phyloP scores from a whole-genome alignment of 2,888 invertebrate species.

The Polymixis flavicincta region DNA sequence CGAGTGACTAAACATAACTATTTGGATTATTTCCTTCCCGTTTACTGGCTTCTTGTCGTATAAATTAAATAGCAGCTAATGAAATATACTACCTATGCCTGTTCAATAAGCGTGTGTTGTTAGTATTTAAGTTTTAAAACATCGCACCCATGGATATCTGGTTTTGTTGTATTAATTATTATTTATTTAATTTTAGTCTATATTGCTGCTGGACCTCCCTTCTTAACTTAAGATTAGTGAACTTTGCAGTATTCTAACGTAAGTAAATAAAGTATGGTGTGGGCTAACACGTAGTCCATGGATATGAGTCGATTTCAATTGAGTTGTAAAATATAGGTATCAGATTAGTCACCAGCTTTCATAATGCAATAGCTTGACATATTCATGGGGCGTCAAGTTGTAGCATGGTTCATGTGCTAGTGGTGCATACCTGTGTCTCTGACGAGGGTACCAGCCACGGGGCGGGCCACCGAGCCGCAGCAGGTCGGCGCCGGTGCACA shows the following conservation, averaged over 20 bases:
- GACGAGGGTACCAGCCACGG: conserved; percentile 96
- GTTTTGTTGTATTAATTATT: background rate
- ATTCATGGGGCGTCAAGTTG: background rate
- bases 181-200: background rate
- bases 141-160: background rate
- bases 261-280: background rate
- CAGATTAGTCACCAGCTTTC: background rate
- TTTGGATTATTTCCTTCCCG: background rate
- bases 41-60: background rate
- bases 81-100: background rate
- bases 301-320: background rate
- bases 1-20: background rate
- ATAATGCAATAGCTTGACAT: background rate
- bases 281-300: background rate
- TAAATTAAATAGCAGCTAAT: background rate
- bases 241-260: conserved; percentile 1
- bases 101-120: background rate
- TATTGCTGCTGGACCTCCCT: background rate
- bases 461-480: conserved; percentile 95
- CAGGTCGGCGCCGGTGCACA: conserved; percentile 94
- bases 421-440: conserved; percentile 89
- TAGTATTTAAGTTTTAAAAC: background rate
- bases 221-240: background rate
- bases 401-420: background rate
- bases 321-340: background rate